Base-by-base conservation (phyloP, 2,797 vertebrate genomes). In the Ptychadena robeensis region DNA sequence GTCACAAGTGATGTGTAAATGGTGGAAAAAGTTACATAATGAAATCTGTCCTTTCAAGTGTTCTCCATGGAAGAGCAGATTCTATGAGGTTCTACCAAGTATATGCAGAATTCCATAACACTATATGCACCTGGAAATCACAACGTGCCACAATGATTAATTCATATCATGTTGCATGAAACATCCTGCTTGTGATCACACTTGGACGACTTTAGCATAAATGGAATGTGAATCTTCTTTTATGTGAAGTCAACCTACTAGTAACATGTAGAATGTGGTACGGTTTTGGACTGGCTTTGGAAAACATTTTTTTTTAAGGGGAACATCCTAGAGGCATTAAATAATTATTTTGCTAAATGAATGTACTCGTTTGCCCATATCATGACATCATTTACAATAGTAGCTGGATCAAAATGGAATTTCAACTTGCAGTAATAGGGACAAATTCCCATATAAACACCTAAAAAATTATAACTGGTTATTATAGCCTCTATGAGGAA, bases 141-240 rank as follows among this genome's bases (percentile, higher is more conserved):
- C 18, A 48, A 34, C 48, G 69, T 53, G 70, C 31, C 70, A 81
- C 25, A 61, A 63, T 68, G 71, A 82, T 82, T 61, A 57, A 82
- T 82, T 66, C 44, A 37, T 31, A 37, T 34, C 32, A 67, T 38
- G 35, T 57, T 82, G n/a, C 40, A 31, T 67, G 65, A 69, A 53
- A 69, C 35, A 67, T 69, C 37, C n/a, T 57, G 40, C 31, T 69
- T 53, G 37, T 82, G 71, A 74, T 67, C 31, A 9, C 15, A 30
- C 9, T 28, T 53, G 44, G 44, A 9, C 44, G 18, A 22, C 44
- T 53, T 53, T 22, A 53, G 8, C 44, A 53, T 53, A 53, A 53
- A 53, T 53, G 15, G 44, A 48, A 48, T 77, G 37, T 77, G 38
- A 37, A 77, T 48, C 22, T 57, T 48, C 44, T 66, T 25, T n/a